These are phyloP conservation scores for Ligdia adustata DNA, from an alignment of 2,888 invertebrate genomes.

Conservation along the genomic window DNA sequence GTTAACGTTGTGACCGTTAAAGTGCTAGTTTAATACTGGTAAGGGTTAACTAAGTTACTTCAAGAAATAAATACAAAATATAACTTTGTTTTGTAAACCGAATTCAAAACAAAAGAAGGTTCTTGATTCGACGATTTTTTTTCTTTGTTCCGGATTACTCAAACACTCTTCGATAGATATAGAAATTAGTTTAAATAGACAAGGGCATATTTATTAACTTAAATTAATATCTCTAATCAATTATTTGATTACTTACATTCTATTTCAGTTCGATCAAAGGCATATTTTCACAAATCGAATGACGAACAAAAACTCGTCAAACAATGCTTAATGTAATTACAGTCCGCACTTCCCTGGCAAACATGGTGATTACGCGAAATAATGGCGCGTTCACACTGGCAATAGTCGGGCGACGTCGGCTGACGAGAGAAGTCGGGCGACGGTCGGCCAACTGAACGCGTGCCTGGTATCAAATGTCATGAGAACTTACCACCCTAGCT, in stretches of 20 bases:
- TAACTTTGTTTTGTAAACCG: no score
- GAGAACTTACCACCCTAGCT: constrained; percentile 18
- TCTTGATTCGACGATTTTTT: no score
- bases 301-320: not conserved
- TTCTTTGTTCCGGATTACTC: no score
- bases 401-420: no score
- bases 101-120: no score
- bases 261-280: not conserved
- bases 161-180: no score
- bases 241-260: not conserved
- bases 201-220: no score
- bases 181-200: no score
- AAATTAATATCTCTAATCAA: no score
- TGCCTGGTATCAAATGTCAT: constrained; percentile 21
- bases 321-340: constrained; percentile 16
- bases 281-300: not conserved
- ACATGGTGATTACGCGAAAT: constrained; percentile 15
- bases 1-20: not conserved
- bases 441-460: constrained; percentile 13
- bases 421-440: constrained; percentile 13
- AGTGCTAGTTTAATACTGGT: not conserved
- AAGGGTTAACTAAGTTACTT: no score
- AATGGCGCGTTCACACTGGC: constrained; percentile 25
- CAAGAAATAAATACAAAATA: no score
- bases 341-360: constrained; percentile 11